These are phyloP conservation scores for Cosmorhoe ocellata DNA, from an alignment of 2,888 invertebrate species.

Conservation along the genomic window DNA sequence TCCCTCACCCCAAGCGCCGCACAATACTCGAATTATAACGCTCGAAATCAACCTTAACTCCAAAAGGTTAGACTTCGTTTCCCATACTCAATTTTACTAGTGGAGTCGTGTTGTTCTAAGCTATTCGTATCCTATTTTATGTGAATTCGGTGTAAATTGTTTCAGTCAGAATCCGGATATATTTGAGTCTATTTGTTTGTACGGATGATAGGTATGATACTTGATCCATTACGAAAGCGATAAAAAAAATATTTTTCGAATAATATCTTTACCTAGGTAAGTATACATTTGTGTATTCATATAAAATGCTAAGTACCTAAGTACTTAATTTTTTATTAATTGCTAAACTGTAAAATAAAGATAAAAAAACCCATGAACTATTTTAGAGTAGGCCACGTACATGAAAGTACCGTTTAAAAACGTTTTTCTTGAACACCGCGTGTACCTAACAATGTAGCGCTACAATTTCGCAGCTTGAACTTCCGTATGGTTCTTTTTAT, in stretches of 20 bases:
- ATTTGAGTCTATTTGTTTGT: no score
- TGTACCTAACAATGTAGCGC: conserved; percentile 16
- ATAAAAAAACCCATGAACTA: no score
- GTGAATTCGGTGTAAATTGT: conserved; percentile 64
- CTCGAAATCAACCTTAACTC: conserved; percentile 63
- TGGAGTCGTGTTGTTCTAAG: conserved; percentile 58
- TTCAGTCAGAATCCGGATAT: conserved; percentile 40
- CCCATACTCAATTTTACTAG: conserved; percentile 45
- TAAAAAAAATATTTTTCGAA: conserved; percentile 8
- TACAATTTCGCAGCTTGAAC: conserved; percentile 16
- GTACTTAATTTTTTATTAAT: no score
- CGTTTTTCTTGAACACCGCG: conserved; percentile 9
- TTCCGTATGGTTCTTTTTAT: conserved; percentile 18
- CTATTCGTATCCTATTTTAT: conserved; percentile 64
- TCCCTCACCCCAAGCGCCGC: conserved; percentile 46
- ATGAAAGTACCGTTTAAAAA: not conserved
- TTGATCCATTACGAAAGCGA: conserved; percentile 21
- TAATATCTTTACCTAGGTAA: no score
- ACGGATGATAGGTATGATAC: conserved; percentile 26
- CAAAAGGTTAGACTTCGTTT: conserved; percentile 51
- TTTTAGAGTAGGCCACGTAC: no score
- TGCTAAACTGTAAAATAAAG: no score
- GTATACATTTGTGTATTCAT: no score
- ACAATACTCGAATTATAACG: conserved; percentile 42
- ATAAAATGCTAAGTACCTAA: no score